Base-by-base conservation (phyloP, 92 coral and sea anemone species). In the Phenganax subtilis region DNA sequence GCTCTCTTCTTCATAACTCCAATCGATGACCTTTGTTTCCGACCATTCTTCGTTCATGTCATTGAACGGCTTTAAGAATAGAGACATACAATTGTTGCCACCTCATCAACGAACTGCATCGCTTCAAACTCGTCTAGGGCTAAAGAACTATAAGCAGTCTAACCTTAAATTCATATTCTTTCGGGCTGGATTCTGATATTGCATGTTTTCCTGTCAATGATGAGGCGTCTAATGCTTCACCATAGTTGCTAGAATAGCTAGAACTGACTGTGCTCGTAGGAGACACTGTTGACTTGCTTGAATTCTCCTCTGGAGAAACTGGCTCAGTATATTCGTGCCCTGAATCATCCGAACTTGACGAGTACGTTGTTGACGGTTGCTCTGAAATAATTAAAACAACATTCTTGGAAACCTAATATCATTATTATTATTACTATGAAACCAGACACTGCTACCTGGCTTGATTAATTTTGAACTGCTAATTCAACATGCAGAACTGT, bases 301-400 rank as follows among this genome's bases (percentile, higher is more conserved):
- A 52, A 6, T 44, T 76, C 10, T 59, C 60, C 30, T 57, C 69
- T 29, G 81, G 70, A 10, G 69, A 25, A 28, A 37, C 52, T 0
- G 70, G 81, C 47, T 76, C 81, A 11, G 31, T 69, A 28, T 76
- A 76, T 29, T 76, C 81, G 25, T 76, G 69, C 17, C 16, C 70
- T 57, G 81, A 76, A 44, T 76, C 81, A 16, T 76, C 81, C 0
- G 81, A 76, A 20, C 81, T 76, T 59, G 81, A 76, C 6, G 70
- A 76, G 60, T 76, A 76, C 51, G 81, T 76, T 8, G 53, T 76
- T 31, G 73, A 68, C 54, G 4, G 53, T 37, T 10, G 53, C 20
- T 53, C 73, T 68, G 52, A 68, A 68, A 68, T 6, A 30, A 71
- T 10, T 66, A 11, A 3, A 72, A 6, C 15, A 71, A 71, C 27